Conservation (phyloP, 2,797 vertebrate species). For the Alectoris magna region DNA sequence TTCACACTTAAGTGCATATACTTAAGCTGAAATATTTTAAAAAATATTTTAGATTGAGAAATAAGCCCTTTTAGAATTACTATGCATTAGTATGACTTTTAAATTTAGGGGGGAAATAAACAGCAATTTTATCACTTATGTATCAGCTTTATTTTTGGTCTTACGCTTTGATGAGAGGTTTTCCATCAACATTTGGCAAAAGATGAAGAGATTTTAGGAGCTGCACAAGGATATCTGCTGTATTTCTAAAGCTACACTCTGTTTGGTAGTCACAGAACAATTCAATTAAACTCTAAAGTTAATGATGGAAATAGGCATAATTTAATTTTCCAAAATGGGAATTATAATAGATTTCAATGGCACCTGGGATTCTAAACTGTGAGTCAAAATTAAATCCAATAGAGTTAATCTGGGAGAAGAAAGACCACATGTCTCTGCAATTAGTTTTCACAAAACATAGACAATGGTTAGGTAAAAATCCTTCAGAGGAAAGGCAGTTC, state of each 20-base stretch:
- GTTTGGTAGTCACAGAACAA: neutral
- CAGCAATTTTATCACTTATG: neutral
- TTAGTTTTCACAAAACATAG: neutral
- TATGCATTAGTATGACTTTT: neutral
- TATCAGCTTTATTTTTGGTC: neutral
- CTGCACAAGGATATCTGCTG: neutral
- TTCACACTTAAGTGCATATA: neutral
- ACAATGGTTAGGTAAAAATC: neutral
- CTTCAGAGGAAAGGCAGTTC: neutral
- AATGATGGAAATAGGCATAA: slow-evolving; percentile 15
- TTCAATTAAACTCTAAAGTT: slow-evolving; percentile 20
- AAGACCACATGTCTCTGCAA: neutral
- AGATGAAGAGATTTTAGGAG: neutral
- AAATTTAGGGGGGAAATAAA: neutral
- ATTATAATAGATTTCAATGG: neutral
- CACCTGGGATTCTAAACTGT: slow-evolving; percentile 6
- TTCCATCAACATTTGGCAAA: neutral
- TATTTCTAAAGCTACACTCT: slow-evolving; percentile 16
- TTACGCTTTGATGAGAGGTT: neutral
- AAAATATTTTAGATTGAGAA: neutral
- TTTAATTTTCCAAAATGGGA: slow-evolving; percentile 10
- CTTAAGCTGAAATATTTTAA: neutral
- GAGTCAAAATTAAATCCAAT: slow-evolving; percentile 7
- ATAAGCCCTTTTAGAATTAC: neutral
- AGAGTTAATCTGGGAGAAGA: neutral